Conservation (phyloP, 2,797 vertebrate species). For the Aphelocoma californica region DNA sequence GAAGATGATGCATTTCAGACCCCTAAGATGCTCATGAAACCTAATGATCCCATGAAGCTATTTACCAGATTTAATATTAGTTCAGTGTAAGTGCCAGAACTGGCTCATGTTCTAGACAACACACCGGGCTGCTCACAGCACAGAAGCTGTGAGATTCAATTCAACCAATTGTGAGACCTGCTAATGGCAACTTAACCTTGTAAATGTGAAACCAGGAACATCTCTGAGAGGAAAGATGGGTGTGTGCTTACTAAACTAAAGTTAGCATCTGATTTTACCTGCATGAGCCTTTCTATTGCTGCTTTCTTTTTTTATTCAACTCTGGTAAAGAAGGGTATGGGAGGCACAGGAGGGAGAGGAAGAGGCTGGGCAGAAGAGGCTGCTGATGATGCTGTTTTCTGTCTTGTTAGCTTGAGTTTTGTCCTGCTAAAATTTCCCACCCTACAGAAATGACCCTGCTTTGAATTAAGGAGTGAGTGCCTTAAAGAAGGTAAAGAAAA, state of each 20-base stretch:
- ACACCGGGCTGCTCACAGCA: neutral
- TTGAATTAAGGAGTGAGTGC: neutral
- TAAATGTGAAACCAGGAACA: neutral
- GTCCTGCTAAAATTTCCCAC: neutral
- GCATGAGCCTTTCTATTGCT: neutral
- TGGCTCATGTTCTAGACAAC: neutral
- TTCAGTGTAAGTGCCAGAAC: neutral
- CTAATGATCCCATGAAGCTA: neutral
- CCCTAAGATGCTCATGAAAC: neutral
- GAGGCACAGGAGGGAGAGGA: neutral
- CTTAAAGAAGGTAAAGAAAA: neutral
- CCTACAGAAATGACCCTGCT: neutral
- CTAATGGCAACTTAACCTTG: neutral
- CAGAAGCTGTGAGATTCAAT: neutral
- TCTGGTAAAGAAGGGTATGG: neutral
- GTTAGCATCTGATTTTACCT: neutral
- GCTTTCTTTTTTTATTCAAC: neutral
- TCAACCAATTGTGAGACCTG: neutral
- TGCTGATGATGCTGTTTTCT: neutral
- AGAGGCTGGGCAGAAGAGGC: neutral
- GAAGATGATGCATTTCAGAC: neutral
- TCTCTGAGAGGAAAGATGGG: neutral
- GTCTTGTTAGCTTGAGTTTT: neutral
- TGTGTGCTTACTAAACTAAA: neutral
- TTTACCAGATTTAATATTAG: neutral